Conservation (phyloP, 2,888 invertebrate genomes). For the Molanna angustata region DNA sequence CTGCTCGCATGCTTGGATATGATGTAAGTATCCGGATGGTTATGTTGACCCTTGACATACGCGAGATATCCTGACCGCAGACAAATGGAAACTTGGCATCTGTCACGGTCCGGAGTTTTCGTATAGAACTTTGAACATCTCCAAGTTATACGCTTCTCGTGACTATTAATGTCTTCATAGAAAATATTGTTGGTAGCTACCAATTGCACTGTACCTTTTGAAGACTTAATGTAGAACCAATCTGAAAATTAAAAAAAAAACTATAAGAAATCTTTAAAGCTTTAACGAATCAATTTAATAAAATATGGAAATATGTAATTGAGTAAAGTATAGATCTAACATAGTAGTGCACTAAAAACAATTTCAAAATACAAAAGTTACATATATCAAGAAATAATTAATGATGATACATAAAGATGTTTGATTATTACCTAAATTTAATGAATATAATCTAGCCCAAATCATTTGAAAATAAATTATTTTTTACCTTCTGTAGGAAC, state of each 20-base stretch:
- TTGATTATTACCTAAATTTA: no score
- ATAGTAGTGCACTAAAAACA: no score
- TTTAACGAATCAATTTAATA: no score
- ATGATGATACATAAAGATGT: neutral
- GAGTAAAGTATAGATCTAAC: no score
- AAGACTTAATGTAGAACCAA: slow-evolving; percentile 29
- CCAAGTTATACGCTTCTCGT: slow-evolving; percentile 28
- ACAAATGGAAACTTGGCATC: slow-evolving; percentile 28
- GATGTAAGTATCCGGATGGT: slow-evolving; percentile 25
- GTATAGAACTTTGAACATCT: slow-evolving; percentile 29
- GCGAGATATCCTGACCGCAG: slow-evolving; percentile 24
- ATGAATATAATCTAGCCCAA: no score
- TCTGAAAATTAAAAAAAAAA: slow-evolving; percentile 14
- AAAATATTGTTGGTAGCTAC: slow-evolving; percentile 26
- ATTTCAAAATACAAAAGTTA: no score
- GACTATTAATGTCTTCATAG: slow-evolving; percentile 29
- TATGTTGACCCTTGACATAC: slow-evolving; percentile 26
- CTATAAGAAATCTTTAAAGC: no score
- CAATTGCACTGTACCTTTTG: slow-evolving; percentile 27
- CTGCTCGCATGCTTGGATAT: slow-evolving; percentile 22
- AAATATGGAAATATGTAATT: no score
- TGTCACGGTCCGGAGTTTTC: slow-evolving; percentile 25
- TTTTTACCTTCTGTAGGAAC: no score
- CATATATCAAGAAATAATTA: no score
- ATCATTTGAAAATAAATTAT: no score